Conservation (phyloP, 2,797 vertebrate species). For the Neoniphon sammara region DNA sequence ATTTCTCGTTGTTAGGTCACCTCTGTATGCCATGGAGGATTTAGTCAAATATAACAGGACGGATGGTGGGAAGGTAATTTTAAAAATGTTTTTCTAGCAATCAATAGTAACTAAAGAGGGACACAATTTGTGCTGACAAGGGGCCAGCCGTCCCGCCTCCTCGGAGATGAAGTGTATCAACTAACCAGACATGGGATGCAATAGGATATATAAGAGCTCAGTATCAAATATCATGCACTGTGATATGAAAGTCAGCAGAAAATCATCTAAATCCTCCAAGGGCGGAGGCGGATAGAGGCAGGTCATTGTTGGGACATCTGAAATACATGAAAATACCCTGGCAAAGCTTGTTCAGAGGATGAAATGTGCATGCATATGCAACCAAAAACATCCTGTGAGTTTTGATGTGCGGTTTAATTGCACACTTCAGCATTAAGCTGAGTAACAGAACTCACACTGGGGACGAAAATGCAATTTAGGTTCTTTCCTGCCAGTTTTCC, state of each 20-base stretch:
- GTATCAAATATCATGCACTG: constrained; percentile 40
- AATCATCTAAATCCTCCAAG: constrained; percentile 22
- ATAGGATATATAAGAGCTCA: constrained; percentile 19
- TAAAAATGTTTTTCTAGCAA: no score
- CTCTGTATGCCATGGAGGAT: not conserved
- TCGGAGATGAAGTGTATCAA: constrained; percentile 33
- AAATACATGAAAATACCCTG: not conserved
- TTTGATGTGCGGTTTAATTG: not conserved
- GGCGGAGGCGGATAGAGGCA: constrained; percentile 45
- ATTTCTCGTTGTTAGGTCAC: not conserved
- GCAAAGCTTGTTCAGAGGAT: constrained; percentile 18
- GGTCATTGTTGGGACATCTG: constrained; percentile 9
- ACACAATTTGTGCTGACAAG: no score
- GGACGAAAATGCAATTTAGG: no score
- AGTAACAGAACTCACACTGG: no score
- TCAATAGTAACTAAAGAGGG: no score
- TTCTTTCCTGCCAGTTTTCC: no score
- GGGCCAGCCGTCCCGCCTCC: not conserved
- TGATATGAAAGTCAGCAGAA: constrained; percentile 39
- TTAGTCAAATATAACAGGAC: no score
- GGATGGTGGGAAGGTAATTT: no score
- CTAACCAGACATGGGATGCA: not conserved
- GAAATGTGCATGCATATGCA: constrained; percentile 25
- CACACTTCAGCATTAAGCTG: not conserved
- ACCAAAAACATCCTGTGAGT: constrained; percentile 3